Base-by-base conservation (phyloP, 1,140 invertebrate genomes). In the Frieseomelitta varia region DNA sequence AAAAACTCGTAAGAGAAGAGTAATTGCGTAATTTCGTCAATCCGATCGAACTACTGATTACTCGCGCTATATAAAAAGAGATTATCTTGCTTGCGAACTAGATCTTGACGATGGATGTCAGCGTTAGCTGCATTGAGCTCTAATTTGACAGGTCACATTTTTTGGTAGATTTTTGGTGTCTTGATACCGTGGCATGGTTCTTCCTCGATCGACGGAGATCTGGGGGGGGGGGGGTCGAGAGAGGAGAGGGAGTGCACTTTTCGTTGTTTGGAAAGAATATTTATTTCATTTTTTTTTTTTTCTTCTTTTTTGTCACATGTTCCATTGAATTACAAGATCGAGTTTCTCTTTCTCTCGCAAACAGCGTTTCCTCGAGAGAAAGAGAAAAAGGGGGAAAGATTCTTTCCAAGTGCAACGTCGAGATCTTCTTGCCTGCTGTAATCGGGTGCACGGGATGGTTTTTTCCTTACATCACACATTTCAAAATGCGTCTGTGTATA, bases 121-220 rank as follows among this genome's bases (percentile, higher is more conserved):
- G 63, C 75, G 80, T 87, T 87, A 85, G 69, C 79, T 86, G 63
- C 78, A 88, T 86, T 71, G 21, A 47, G 55, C 24, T 69, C 79
- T 61, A 69, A 85, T 69, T 72, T 56, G 56, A 47, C 58, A 79
- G 84, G 80, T 81, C 81, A 79, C 53, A 47, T 68, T 77, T 61
- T 69, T 86, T 69, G 51, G 65, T 80, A 84, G 75, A 73, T 79
- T 89, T 39, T 39, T 39, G 91, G 90, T 91, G 90, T 91, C 89
- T 85, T 78, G 86, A 91, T 92, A 91, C 91, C 92, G 91, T 92
- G 91, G 90, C 91, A 92, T 91, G 89, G 89, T 88, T 88, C 82
- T 88, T 86, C 76, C 88, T 88, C 85, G 86, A 85, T 88, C 77
- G 39, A 47, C 1, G 53, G 30, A 21, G 47, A 75, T 86, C 71